phyloP scores from a whole-genome alignment of 2,113 vertebrate genomes.

The Lipophrys pholis region DNA sequence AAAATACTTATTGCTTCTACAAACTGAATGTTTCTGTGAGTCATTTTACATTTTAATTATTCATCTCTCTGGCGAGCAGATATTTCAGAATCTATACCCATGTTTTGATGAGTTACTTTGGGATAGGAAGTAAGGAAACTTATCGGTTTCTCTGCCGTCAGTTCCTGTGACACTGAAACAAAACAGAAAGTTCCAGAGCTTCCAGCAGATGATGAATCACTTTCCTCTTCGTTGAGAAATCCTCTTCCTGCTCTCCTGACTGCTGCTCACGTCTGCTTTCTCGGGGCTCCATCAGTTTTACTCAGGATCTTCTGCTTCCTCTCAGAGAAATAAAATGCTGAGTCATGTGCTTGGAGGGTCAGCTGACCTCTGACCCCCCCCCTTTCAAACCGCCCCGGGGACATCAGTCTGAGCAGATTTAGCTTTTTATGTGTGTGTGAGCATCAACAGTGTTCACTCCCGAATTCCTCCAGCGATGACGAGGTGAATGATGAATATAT shows the following conservation, averaged over 20 bases:
- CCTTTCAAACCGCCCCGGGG: constrained; percentile 20
- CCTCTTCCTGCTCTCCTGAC: too few species aligned
- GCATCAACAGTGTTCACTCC: not conserved
- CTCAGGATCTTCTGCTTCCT: constrained; percentile 54
- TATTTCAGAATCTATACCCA: too few species aligned
- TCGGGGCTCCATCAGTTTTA: constrained; percentile 2
- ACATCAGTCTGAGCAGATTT: not conserved
- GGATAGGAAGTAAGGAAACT: too few species aligned
- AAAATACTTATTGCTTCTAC: too few species aligned
- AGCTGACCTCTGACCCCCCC: constrained; percentile 60
- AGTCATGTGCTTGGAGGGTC: constrained; percentile 52
- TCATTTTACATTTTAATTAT: too few species aligned
- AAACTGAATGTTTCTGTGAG: too few species aligned
- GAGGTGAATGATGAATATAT: not conserved
- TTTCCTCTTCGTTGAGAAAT: constrained; percentile 1
- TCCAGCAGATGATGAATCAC: not conserved
- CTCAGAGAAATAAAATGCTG: constrained; percentile 42
- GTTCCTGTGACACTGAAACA: constrained; percentile 10
- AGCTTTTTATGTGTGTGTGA: constrained; percentile 9
- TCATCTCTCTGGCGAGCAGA: too few species aligned
- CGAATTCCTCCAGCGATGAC: not conserved
- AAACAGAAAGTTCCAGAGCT: constrained; percentile 1
- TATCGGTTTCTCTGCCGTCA: not conserved
- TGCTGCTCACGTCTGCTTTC: constrained; percentile 51
- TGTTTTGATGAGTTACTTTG: too few species aligned